phyloP scores from a whole-genome alignment of 2,888 invertebrate species.

The Yponomeuta sedellus region DNA sequence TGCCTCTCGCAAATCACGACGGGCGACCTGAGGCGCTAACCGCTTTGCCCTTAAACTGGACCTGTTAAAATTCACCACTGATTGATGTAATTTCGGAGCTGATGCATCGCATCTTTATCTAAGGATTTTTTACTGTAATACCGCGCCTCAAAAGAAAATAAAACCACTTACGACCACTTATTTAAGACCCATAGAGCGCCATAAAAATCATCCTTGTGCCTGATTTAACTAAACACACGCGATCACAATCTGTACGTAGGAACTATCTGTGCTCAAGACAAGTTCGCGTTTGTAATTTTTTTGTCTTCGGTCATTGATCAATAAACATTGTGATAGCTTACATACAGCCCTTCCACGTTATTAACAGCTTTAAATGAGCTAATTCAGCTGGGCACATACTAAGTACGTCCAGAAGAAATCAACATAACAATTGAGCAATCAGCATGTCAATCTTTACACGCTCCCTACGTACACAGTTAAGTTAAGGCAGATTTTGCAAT shows the following conservation, averaged over 20 bases:
- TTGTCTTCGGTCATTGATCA: neutral
- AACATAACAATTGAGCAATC: too few species aligned
- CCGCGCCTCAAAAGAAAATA: neutral
- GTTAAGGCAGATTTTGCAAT: too few species aligned
- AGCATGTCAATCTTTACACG: too few species aligned
- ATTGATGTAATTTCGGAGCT: slow-evolving; percentile 10
- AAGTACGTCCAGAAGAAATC: neutral
- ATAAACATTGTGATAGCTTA: neutral
- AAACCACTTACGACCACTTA: too few species aligned
- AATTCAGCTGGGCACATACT: too few species aligned
- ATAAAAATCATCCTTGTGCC: too few species aligned
- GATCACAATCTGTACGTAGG: too few species aligned
- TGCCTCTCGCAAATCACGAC: neutral
- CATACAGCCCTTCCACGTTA: neutral
- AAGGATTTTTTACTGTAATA: neutral
- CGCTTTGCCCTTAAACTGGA: slow-evolving; percentile 1
- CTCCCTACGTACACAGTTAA: too few species aligned
- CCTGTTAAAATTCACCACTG: slow-evolving; percentile 5
- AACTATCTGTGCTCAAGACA: neutral
- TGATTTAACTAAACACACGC: too few species aligned
- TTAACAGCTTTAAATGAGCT: neutral
- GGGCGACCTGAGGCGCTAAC: neutral
- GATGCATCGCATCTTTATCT: neutral
- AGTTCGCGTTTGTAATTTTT: neutral
- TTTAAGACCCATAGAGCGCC: too few species aligned